These are phyloP conservation scores for Rhinichthys klamathensis DNA, from an alignment of 2,113 vertebrate genomes.

Conservation along the genomic window DNA sequence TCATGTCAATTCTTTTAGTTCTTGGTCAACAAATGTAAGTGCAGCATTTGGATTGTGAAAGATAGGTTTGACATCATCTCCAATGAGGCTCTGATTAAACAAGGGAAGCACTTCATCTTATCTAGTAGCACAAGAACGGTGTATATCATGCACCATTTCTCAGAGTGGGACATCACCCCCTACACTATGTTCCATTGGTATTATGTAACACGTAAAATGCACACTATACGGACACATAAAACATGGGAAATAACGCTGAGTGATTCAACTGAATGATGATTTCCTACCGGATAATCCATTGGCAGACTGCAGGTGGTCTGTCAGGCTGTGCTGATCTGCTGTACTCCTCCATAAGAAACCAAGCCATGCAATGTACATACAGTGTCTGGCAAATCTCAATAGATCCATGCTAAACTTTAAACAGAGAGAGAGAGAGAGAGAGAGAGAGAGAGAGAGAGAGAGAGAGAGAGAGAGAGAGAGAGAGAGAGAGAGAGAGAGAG, in stretches of 20 bases:
- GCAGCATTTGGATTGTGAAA: neutral
- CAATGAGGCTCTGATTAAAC: neutral
- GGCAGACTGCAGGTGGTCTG: slow-evolving; percentile 30
- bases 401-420: slow-evolving; percentile 46
- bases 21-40: neutral
- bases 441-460: neutral
- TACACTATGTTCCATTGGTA: neutral
- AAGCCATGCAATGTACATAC: slow-evolving; percentile 37
- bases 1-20: neutral
- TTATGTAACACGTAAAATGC: neutral
- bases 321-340: slow-evolving; percentile 32
- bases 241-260: neutral
- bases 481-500: neutral
- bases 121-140: neutral
- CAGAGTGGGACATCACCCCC: neutral
- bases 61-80: neutral
- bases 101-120: neutral
- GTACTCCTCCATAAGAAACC: slow-evolving; percentile 34
- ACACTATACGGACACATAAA: neutral
- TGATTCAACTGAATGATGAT: slow-evolving; percentile 11
- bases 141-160: neutral
- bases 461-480: neutral
- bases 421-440: neutral
- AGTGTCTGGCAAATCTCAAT: slow-evolving; percentile 17
- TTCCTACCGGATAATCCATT: slow-evolving; percentile 48